phyloP scores from a whole-genome alignment of 2,888 invertebrate species.

The Neoaliturus tenellus region DNA sequence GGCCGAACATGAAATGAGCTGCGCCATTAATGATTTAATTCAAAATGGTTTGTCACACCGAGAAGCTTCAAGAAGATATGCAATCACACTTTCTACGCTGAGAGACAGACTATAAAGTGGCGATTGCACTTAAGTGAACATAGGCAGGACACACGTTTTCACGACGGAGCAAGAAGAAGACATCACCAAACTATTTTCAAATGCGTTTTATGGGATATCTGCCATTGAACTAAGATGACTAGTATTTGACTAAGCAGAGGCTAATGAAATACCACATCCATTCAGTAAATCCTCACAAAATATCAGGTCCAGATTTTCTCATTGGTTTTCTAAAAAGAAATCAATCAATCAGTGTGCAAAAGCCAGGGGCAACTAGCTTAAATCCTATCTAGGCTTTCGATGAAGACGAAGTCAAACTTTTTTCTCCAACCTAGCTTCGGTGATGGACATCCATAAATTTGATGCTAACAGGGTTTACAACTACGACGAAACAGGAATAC shows the following conservation, averaged over 20 bases:
- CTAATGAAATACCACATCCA: slow-evolving; percentile 61
- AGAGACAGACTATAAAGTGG: slow-evolving; percentile 42
- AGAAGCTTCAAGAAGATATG: slow-evolving; percentile 28
- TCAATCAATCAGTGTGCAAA: slow-evolving; percentile 63
- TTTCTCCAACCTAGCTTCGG: slow-evolving; percentile 62
- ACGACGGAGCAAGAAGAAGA: slow-evolving; percentile 57
- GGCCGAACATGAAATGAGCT: slow-evolving; percentile 26
- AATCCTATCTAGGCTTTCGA: slow-evolving; percentile 68
- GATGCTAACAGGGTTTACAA: slow-evolving; percentile 33
- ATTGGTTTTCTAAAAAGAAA: slow-evolving; percentile 64
- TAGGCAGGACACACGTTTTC: slow-evolving; percentile 58
- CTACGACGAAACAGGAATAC: slow-evolving; percentile 30
- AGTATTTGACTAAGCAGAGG: slow-evolving; percentile 51
- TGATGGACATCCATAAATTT: slow-evolving; percentile 61
- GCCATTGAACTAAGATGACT: slow-evolving; percentile 50
- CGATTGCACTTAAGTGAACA: background rate
- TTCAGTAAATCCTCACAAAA: slow-evolving; percentile 54
- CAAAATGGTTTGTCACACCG: slow-evolving; percentile 27
- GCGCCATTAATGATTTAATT: slow-evolving; percentile 2
- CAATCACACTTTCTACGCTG: slow-evolving; percentile 32
- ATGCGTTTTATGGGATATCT: slow-evolving; percentile 58
- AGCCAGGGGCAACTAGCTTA: slow-evolving; percentile 68
- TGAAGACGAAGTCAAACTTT: slow-evolving; percentile 65
- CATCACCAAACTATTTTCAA: slow-evolving; percentile 54
- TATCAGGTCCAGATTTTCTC: slow-evolving; percentile 63